These are phyloP conservation scores for Drosophila guanche DNA, from an alignment of 1,140 invertebrate genomes.

Conservation along the genomic window DNA sequence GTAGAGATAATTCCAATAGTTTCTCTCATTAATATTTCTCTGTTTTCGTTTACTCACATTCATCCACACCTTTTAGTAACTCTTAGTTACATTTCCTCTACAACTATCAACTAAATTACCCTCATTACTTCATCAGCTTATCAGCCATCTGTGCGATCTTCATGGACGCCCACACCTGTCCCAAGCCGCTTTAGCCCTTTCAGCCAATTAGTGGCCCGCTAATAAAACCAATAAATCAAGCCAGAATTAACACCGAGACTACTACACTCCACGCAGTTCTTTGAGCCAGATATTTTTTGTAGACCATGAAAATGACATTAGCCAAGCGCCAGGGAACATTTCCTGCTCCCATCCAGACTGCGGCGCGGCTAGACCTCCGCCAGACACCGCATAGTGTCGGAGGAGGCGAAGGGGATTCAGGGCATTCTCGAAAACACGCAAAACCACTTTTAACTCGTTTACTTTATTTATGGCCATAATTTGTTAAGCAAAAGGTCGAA, in stretches of 20 bases:
- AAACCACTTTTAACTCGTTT: conserved; percentile 85
- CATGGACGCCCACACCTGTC: conserved; percentile 26
- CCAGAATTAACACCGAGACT: conserved; percentile 45
- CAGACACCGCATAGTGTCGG: conserved; percentile 32
- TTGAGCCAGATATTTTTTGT: conserved; percentile 58
- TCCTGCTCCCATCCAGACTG: conserved; percentile 41
- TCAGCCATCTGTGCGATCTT: not conserved
- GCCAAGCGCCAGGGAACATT: conserved; percentile 47
- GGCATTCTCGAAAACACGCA: conserved; percentile 71
- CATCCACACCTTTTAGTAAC: too few species aligned
- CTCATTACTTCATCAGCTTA: not conserved
- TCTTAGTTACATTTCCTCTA: not conserved
- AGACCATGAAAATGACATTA: conserved; percentile 70
- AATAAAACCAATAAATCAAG: conserved; percentile 71
- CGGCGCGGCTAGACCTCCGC: conserved; percentile 56
- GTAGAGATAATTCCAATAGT: too few species aligned
- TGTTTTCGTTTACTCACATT: too few species aligned
- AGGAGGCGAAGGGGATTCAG: conserved; percentile 11
- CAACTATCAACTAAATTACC: not conserved
- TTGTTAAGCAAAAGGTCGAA: conserved; percentile 81
- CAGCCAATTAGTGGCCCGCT: conserved; percentile 60
- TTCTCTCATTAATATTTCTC: too few species aligned
- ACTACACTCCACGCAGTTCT: conserved; percentile 56
- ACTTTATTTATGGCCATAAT: conserved; percentile 83
- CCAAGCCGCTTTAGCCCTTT: conserved; percentile 24